These are phyloP conservation scores for Tethya wilhelma DNA, from an alignment of 37 sponge, comb jelly and placozoan species.

Conservation along the genomic window DNA sequence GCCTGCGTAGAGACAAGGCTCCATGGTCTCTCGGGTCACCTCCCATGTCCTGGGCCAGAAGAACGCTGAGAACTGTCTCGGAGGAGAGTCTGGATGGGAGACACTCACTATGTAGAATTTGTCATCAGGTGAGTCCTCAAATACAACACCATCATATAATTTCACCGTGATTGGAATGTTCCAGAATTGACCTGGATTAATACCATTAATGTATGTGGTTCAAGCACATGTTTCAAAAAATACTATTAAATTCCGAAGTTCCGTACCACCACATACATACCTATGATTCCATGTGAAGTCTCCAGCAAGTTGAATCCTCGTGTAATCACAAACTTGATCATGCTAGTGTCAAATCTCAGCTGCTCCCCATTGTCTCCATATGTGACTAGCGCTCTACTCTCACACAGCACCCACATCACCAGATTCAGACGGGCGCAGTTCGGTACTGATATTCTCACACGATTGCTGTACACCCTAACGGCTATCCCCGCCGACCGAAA, in stretches of 20 bases:
- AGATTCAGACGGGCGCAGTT: slow-evolving; percentile 43
- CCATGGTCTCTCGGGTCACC: neutral
- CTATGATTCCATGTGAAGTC: slow-evolving; percentile 42
- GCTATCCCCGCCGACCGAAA: neutral
- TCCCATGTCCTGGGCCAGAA: neutral
- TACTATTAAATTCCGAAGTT: neutral
- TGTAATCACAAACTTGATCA: slow-evolving; percentile 10
- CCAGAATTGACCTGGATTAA: slow-evolving; percentile 72
- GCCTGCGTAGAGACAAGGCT: slow-evolving; percentile 60
- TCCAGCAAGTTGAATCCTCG: slow-evolving; percentile 24
- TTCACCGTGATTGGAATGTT: slow-evolving; percentile 46
- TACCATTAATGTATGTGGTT: neutral
- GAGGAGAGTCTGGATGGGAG: slow-evolving; percentile 9
- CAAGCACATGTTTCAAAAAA: neutral
- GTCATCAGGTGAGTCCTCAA: neutral
- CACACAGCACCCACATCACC: slow-evolving; percentile 56
- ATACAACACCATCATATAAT: neutral
- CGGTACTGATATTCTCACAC: slow-evolving; percentile 37
- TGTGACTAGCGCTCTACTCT: neutral
- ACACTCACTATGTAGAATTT: neutral
- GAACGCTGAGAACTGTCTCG: neutral
- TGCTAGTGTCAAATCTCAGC: neutral
- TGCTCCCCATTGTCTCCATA: neutral
- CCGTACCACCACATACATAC: too few relatives aligned
- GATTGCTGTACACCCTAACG: neutral